Base-by-base conservation (phyloP, 2,113 vertebrate genomes). In the Coturnix japonica region DNA sequence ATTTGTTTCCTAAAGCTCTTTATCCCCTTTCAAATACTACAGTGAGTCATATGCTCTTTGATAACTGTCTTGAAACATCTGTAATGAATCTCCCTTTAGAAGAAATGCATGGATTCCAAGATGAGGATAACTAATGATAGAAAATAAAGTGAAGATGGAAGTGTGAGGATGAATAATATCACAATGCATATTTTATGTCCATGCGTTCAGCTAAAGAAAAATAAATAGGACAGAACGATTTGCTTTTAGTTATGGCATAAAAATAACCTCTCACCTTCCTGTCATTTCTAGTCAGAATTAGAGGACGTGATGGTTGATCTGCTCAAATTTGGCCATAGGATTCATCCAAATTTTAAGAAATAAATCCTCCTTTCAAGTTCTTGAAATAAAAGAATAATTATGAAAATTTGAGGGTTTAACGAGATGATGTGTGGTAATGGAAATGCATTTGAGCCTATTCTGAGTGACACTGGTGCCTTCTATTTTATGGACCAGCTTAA, bases 1-100 rank as follows among this genome's bases (percentile, higher is more conserved):
- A 66, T 43, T 94, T 92, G 66, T 91, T 95, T 87, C 64, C 67
- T 80, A 89, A 92, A 89, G 72, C 37, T 74, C 56, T 92, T 92
- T 91, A 73, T 91, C 85, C 81, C 56, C 33, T 94, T 87, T 89
- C 89, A 92, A 91, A 89, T 47, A 25, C 31, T 70, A 11, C 33
- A 80, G 78, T 87, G 85, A 91, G 71, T 92, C 74, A 73, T 93
- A 54, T 31, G 41, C 7, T 87, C 41, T 91, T 82, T 85, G 81
- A 70, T 91, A 93, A 89, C 67, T 70, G 75, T 77, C 87, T 87
- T 82, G 64, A 87, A 94, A 59, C n/a, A 67, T 43, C 23, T 82
- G 11, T 82, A 82, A 91, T 91, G 81, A 76, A 85, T 64, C 22
- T 13, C 31, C 5, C 16, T 85, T 60, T 76, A 82, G 89, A 77